A percentile compares a stretch with the other conserved stretches of the same genome.
Evolutionary conservation across 1,140 invertebrate species (phyloP).

Genomic region (Bicyclus anynana): DNA sequence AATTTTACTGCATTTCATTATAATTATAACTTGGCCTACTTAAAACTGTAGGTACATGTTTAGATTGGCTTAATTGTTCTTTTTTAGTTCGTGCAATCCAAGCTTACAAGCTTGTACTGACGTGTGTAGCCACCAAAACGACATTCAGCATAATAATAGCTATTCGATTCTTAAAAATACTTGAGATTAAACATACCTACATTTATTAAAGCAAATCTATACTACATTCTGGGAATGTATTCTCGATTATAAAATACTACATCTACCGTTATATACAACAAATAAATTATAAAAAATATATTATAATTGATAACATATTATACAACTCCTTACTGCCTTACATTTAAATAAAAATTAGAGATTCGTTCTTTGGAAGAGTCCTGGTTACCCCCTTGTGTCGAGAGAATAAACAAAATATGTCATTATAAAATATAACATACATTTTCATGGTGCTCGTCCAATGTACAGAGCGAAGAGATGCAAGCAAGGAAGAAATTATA

Average conservation of each 20-base stretch:
- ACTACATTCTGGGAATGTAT: conserved; percentile 65
- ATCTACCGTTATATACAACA: conserved; percentile 47
- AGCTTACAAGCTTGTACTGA: too few species aligned
- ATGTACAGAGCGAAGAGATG: too few species aligned
- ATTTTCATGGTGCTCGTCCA: not conserved
- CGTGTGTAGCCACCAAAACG: not conserved
- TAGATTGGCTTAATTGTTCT: too few species aligned
- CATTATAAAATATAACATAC: conserved; percentile 1
- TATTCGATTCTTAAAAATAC: conserved; percentile 5
- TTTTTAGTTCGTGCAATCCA: too few species aligned
- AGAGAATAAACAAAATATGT: not conserved
- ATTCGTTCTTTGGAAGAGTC: conserved; percentile 56
- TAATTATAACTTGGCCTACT: too few species aligned
- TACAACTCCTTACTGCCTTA: conserved; percentile 26
- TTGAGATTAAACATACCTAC: conserved; percentile 41
- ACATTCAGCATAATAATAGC: not conserved
- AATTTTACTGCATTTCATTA: too few species aligned
- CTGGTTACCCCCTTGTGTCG: conserved; percentile 7
- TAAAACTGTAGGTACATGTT: too few species aligned
- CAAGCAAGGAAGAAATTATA: too few species aligned
- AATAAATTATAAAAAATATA: conserved; percentile 63
- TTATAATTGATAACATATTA: conserved; percentile 35
- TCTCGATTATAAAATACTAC: conserved; percentile 40
- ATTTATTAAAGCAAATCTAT: conserved; percentile 62
- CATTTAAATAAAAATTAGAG: conserved; percentile 39